Evolutionary conservation across 2,888 invertebrate genomes (phyloP), one percentile per base, ranked within the genome.

Genomic region (Tridacna gigas): DNA sequence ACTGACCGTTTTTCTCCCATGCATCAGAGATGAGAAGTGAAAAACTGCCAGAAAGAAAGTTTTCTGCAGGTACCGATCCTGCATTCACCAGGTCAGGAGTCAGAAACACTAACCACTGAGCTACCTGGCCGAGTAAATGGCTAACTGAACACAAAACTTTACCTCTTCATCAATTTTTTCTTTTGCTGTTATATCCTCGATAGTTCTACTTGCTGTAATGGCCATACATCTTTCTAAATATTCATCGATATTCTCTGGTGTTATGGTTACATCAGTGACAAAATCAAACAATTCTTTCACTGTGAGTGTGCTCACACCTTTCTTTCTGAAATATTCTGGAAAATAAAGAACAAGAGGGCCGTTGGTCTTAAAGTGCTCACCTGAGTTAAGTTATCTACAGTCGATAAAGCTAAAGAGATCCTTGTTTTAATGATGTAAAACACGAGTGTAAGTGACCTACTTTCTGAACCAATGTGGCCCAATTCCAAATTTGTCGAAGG

Each of bases 231-330:
- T 85, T 11, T 94, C 93, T 18, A 94, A 86, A 77, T 94, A 94
- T 2, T 90, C 90, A 77, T 97, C 98, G 95, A 98, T 97, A 95
- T 98, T 98, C 3, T 95, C 95, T 77, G 97, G 97, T 80, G 96
- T 97, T 73, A 99, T 97, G 0, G 97, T 97, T 22, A 97, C 96
- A 95, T 99, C 99, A 0, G 99, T 99, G 76, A 99, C 97, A 92
- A 99, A 99, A 95, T 99, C 98, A 95, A 99, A 99, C 78, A 99
- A 95, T 90, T 98, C 97, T 91, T 98, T 98, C 0, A 98, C 96
- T 0, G 97, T 97, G 96, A 99, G 97, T 0, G 98, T 98, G n/a
- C 97, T 97, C 0, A 99, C 94, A 22, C 97, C 97, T 89, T 97
- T 97, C 93, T 97, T 98, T 78, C 97, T 96, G 94, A 99, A 99